Base-by-base conservation (phyloP, 2,797 vertebrate genomes). In the Coregonus suidteri region DNA sequence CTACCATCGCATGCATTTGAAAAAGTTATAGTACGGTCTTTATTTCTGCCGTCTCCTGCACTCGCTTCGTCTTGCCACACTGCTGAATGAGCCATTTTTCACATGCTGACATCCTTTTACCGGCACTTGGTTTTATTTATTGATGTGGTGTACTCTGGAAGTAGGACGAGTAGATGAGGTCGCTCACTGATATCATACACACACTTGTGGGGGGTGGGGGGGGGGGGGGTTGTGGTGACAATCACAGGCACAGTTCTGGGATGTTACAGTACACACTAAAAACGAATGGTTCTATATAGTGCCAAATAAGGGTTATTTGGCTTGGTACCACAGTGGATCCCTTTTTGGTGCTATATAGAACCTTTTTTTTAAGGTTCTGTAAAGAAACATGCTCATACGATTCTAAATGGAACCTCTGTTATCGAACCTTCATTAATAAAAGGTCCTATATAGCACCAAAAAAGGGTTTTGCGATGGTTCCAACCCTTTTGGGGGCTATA, bases 31-130 rank as follows among this genome's bases (percentile, higher is more conserved):
- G 80, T 83, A 69, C 84, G 54, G 20, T 1, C 20, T 11, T 3
- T 64, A 7, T 30, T 64, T 64, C 9, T 25, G n/a, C n/a, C 20
- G 16, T 1, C 20, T 64, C 5, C 41, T 75, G 18, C 3, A 18
- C 59, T 75, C 20, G 66, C 77, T 80, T 13, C 64, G 41, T 74
- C 75, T 74, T 31, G 72, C 72, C 66, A 7, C 74, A 75, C 47
- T 89, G 91, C 91, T 89, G 90, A 90, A 86, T 83, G 89, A 82
- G 34, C 79, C 81, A 78, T 88, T 91, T 90, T 87, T 90, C 78
- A 81, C 84, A 86, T 68, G 76, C 85, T 88, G 83, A 87, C 86
- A 79, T 88, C 90, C 85, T 90, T 81, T 86, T 89, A 87, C 85
- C 88, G 83, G 87, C 86, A 78, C 82, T 64, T 25, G 81, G 79